A percentile compares a stretch with the other conserved stretches of the same genome.
Conservation (phyloP, 2,888 invertebrate species). For the Gasteruption jaculator region DNA sequence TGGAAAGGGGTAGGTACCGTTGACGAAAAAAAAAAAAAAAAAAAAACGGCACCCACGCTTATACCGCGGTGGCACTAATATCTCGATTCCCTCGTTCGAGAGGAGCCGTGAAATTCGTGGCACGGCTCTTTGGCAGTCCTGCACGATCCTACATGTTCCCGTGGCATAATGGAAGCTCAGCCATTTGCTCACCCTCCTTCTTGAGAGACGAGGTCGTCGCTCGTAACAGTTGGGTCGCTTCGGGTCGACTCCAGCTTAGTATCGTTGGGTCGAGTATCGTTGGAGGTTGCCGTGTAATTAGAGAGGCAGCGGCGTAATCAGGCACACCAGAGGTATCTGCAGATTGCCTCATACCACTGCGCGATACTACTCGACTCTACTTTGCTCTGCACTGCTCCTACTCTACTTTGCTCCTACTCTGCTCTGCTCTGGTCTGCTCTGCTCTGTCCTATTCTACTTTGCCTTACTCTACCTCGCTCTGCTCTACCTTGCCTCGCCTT, state of each 20-base stretch:
- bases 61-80: too few relatives aligned
- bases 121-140: too few relatives aligned
- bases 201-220: constrained; percentile 16
- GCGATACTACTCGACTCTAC: constrained; percentile 12
- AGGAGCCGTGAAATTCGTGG: too few relatives aligned
- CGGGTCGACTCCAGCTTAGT: constrained; percentile 15
- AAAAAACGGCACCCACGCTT: too few relatives aligned
- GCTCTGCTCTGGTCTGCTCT: constrained; percentile 3
- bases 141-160: too few relatives aligned
- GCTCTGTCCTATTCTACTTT: not conserved
- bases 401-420: constrained; percentile 4
- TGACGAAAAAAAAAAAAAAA: too few relatives aligned
- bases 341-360: constrained; percentile 19
- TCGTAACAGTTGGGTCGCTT: constrained; percentile 21
- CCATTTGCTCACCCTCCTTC: too few relatives aligned
- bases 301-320: constrained; percentile 37
- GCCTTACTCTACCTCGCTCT: constrained; percentile 16
- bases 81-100: too few relatives aligned
- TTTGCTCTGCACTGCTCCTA: constrained; percentile 13
- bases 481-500: constrained; percentile 15
- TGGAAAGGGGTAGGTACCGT: too few relatives aligned
- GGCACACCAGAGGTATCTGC: constrained; percentile 31
- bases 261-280: constrained; percentile 30
- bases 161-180: too few relatives aligned
- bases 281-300: constrained; percentile 34